Evolutionary conservation across 1,140 invertebrate species (phyloP), one percentile per base, ranked within the genome.

Genomic region (Drosophila auraria): DNA sequence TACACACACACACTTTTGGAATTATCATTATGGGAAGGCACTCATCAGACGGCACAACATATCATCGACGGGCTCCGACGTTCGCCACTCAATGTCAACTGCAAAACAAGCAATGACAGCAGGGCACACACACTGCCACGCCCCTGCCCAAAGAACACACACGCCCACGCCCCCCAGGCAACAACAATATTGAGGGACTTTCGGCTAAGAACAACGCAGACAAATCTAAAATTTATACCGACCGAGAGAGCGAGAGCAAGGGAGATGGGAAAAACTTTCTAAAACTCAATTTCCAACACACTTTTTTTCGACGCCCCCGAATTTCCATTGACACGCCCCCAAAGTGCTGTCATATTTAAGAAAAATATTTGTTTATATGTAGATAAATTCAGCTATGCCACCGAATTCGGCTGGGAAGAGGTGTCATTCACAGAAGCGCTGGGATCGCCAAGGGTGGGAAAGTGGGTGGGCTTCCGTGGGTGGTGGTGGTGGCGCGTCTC

Each of bases 341-440:
- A 68, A 58, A 68, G 81, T 82, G 74, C 75, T 82, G 75, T 82
- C 75, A 86, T 90, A 91, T 90, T 91, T 91, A 90, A 70, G 82
- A 90, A 90, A 80, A 78, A 90, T 90, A 90, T 90, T 90, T 90
- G 86, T 90, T 90, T 90, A 90, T 90, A 72, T 84, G 63, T 73
- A 76, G 79, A 90, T 91, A 86, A 90, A 91, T 90, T 90, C 76
- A 59, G 64, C 61, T 4, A 33, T 50, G 50, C 23, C 25, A 42
- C 45, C 44, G 27, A 20, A 50, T 17, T 36, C 9, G 68, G 25
- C 60, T 50, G 75, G 63, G 72, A 56, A 33, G 62, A 80, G 83
- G 82, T 84, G 82, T 89, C 86, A 89, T 68, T 54, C 56, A 25
- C 86, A 89, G 82, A 80, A 33, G 30, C 53, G 5, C 47, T 57